Evolutionary conservation across 2,113 vertebrate species (phyloP), one percentile per base, ranked within the genome.

Genomic region (Acrocephalus arundinaceus): DNA sequence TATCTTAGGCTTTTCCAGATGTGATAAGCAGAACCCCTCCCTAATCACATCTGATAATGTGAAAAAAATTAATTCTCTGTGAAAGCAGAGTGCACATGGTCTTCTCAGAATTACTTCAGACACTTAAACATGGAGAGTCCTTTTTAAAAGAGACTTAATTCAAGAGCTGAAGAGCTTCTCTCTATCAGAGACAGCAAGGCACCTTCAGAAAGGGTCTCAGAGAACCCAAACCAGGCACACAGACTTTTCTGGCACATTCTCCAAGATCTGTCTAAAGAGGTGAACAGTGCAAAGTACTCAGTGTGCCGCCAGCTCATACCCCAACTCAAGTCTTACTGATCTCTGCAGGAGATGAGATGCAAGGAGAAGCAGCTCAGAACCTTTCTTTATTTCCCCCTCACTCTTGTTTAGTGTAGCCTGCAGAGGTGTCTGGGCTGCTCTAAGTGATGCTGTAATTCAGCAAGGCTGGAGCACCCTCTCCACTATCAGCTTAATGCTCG

Each of bases 281-380:
- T 30, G 55, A 84, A 54, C 24, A 45, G 10, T 35, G 33, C 63
- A 8, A 68, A 76, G 33, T 5, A 16, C 54, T 39, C 48, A 39
- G 11, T 4, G 10, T 59, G 57, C 70, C 82, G 73, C 43, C 48
- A 54, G 7, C 23, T 68, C 81, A 39, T 25, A n/a, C 7, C 30
- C 45, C 30, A 48, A 45, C 62, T 88, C 63, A n/a, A 3, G 27
- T 49, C 35, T 24, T 25, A 41, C 25, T 67, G 57, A 48, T 78
- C 59, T 73, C 71, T 27, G 23, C 3, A 54, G 59, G 41, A 79
- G 33, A 52, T 0, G 7, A 91, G 54, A 57, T 0, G 0, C 58
- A 82, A 79, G 54, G 24, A 68, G 73, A 15, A 90, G 76, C 30
- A 76, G 54, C 45, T 90, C 71, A 37, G 9, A 61, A 61, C 45